Evolutionary conservation across 2,797 vertebrate species (phyloP).

Genomic region (Acridotheres tristis): DNA sequence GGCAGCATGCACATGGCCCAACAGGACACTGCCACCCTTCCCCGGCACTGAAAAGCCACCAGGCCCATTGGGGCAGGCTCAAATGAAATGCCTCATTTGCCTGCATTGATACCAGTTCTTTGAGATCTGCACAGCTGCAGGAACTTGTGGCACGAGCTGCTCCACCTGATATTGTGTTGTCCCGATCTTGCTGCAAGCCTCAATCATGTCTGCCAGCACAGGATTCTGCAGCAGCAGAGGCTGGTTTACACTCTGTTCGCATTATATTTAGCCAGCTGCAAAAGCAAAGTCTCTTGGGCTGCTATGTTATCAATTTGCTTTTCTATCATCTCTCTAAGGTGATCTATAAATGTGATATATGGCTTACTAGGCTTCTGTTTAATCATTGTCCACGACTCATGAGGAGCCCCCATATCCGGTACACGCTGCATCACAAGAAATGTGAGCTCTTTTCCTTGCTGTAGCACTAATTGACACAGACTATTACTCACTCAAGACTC

Average conservation of each 20-base stretch:
- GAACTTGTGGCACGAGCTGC: not conserved
- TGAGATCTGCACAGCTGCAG: not conserved
- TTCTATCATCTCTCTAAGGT: not conserved
- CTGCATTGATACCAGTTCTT: not conserved
- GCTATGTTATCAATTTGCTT: not conserved
- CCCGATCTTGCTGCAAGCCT: not conserved
- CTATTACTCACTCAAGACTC: too few relatives aligned
- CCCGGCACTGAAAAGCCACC: not conserved
- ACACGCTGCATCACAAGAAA: too few relatives aligned
- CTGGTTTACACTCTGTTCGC: not conserved
- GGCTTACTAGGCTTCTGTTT: too few relatives aligned
- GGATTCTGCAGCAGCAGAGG: not conserved
- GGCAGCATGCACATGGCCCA: not conserved
- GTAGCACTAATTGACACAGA: too few relatives aligned
- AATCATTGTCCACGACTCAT: too few relatives aligned
- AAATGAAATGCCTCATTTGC: not conserved
- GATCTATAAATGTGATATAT: not conserved
- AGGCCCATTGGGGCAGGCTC: not conserved
- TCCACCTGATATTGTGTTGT: not conserved
- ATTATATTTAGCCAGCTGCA: not conserved
- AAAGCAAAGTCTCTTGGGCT: not conserved
- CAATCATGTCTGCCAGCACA: not conserved
- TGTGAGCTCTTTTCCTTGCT: too few relatives aligned
- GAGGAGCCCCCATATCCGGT: too few relatives aligned
- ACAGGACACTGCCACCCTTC: rapidly evolving